Evolutionary conservation across 2,888 invertebrate genomes (phyloP).

Genomic region (Ennomos quercinarius): DNA sequence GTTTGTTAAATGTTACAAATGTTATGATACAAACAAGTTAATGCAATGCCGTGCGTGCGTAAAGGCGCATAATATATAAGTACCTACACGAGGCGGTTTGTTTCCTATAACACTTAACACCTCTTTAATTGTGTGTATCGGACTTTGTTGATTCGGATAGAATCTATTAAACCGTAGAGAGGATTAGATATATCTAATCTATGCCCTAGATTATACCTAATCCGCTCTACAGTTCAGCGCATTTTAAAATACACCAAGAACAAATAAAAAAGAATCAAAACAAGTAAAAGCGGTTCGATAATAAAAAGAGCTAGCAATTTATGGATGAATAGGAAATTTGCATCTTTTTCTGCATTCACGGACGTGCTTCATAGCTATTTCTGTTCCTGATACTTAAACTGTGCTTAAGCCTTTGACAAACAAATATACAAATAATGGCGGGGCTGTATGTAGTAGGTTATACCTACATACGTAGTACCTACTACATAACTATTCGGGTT

Average conservation of each 20-base stretch:
- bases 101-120: neutral
- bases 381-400: conserved; percentile 3
- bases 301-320: conserved; percentile 11
- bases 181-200: too few species aligned
- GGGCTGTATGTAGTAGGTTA: too few species aligned
- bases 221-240: too few species aligned
- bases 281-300: conserved; percentile 2
- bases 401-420: neutral
- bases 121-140: too few species aligned
- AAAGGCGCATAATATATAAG: conserved; percentile 29
- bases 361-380: conserved; percentile 19
- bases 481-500: too few species aligned
- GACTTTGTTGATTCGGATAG: too few species aligned
- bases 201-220: too few species aligned
- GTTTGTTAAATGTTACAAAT: too few species aligned
- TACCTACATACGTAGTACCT: too few species aligned
- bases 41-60: conserved; percentile 13
- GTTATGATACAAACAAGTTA: conserved; percentile 9
- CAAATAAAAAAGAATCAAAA: too few species aligned
- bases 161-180: too few species aligned
- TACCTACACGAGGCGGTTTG: conserved; percentile 18
- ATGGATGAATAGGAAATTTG: conserved; percentile 11
- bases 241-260: too few species aligned
- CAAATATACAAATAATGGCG: conserved; percentile 5
- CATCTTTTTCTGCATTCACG: conserved; percentile 8